Base-by-base conservation (phyloP, 1,140 invertebrate genomes). In the Octopus bimaculoides region DNA sequence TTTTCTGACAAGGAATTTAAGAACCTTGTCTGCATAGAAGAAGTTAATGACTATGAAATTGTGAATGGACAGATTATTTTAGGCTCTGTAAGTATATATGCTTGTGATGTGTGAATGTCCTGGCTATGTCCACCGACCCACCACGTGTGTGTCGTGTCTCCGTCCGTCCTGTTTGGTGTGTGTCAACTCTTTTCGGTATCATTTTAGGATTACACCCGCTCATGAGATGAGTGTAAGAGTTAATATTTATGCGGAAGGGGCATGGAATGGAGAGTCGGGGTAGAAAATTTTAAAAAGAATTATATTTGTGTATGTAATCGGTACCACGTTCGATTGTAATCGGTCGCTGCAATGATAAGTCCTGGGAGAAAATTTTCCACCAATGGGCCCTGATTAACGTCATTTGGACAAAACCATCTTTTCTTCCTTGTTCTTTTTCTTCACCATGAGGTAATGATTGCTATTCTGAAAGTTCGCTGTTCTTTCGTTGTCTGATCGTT, bases 1-100 rank as follows among this genome's bases (percentile, higher is more conserved):
- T 77, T 84, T 53, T 80, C 82, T 56, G 77, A 84, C 54, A 75
- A 83, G n/a, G 81, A 83, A 53, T 85, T 89, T 82, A 81, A 84
- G 52, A 81, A 77, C 14, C 61, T 89, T 6, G 81, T 88, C 8
- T 85, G 84, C 73, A 76, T 88, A 12, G 83, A 89, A 84, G 84
- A 86, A 81, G 78, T 89, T n/a, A 83, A 81, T 14, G 87, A 89
- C 76, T 89, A 89, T 82, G 84, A 88, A 81, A 77, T 88, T 26
- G 53, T 86, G 4, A 55, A 76, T n/a, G 61, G 73, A 7, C 52
- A 69, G n/a, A 8, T 73, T 80, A 52, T 54, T 78, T 26, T 20
- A 20, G 26, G 69, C 20, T 61, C 54, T 41, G 54, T n/a, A 52
- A 55, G 54, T 77, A n/a, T 8, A 77, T 17, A 20, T 52, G 5